phyloP scores from a whole-genome alignment of 1,140 invertebrate genomes.

The Tribolium madens region DNA sequence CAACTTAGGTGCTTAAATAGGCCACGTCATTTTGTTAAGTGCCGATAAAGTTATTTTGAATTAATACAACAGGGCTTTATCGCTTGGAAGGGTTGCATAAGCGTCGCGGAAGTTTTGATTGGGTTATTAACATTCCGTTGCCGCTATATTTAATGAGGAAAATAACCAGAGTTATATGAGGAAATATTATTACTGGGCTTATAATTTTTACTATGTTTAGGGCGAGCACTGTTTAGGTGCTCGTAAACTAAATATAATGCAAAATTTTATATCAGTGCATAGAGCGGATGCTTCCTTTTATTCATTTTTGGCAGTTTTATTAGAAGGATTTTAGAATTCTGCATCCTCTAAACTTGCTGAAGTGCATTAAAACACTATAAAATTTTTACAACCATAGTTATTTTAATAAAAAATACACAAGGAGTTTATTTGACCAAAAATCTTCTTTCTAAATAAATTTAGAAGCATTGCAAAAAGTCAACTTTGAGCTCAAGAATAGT shows the following conservation, averaged over 20 bases:
- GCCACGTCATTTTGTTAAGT: constrained; percentile 44
- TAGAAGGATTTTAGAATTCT: background rate
- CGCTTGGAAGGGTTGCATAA: constrained; percentile 28
- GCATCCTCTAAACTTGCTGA: background rate
- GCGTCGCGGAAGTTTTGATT: constrained; percentile 42
- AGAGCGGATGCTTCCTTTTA: background rate
- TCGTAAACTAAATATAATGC: constrained; percentile 16
- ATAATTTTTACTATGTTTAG: constrained; percentile 1
- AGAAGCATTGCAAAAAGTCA: too few species aligned
- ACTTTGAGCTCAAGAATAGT: background rate
- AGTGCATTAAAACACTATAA: background rate
- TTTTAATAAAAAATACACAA: background rate
- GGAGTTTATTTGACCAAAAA: background rate
- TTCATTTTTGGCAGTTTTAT: constrained; percentile 1
- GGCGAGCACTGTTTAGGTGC: background rate
- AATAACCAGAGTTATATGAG: constrained; percentile 14
- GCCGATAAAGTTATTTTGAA: constrained; percentile 47
- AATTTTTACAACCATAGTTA: background rate
- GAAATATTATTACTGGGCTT: constrained; percentile 10
- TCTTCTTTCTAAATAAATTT: background rate
- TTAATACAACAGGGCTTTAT: constrained; percentile 45
- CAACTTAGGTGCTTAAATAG: constrained; percentile 40
- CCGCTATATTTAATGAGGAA: constrained; percentile 34
- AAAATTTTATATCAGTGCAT: constrained; percentile 14
- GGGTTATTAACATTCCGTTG: constrained; percentile 42